Percentiles rank a stretch among this genome's conserved stretches.
phyloP scores from a whole-genome alignment of 2,888 invertebrate genomes.

The Aleiodes testaceus region DNA sequence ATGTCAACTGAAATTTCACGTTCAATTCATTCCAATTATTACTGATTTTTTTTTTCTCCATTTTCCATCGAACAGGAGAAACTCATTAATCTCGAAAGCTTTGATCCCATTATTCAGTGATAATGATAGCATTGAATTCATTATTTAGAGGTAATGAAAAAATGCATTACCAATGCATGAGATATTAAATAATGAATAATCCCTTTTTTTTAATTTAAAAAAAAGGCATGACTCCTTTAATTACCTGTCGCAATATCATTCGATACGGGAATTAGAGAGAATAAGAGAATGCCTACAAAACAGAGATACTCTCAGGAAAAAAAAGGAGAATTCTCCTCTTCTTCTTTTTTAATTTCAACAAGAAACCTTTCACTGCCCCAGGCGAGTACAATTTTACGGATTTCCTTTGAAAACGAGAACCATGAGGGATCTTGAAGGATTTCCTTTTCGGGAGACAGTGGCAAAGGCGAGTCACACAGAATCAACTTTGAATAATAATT shows the following conservation, averaged over 20 bases:
- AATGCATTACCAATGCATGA: too few species aligned
- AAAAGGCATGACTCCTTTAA: too few species aligned
- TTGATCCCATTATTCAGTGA: too few species aligned
- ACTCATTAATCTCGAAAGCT: slow-evolving; percentile 1
- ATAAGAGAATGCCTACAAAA: slow-evolving; percentile 12
- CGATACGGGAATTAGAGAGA: slow-evolving; percentile 9
- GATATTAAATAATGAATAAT: too few species aligned
- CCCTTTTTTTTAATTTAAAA: too few species aligned
- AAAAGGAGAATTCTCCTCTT: slow-evolving; percentile 14
- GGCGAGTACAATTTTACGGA: slow-evolving; percentile 41
- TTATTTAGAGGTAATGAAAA: too few species aligned
- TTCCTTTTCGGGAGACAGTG: slow-evolving; percentile 21
- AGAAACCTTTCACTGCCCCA: slow-evolving; percentile 37
- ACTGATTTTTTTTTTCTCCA: too few species aligned
- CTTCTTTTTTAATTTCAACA: slow-evolving; percentile 33
- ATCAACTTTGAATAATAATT: slow-evolving; percentile 25
- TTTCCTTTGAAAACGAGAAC: slow-evolving; percentile 41
- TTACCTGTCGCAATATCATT: background rate
- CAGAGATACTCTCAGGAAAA: background rate
- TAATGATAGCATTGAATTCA: too few species aligned
- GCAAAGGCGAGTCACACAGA: slow-evolving; percentile 15
- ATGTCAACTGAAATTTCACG: background rate
- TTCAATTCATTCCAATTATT: background rate
- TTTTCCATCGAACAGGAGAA: too few species aligned
- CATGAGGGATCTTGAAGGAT: slow-evolving; percentile 30